Base-by-base conservation (phyloP, 2,888 invertebrate genomes). In the Halocaridina rubra region DNA sequence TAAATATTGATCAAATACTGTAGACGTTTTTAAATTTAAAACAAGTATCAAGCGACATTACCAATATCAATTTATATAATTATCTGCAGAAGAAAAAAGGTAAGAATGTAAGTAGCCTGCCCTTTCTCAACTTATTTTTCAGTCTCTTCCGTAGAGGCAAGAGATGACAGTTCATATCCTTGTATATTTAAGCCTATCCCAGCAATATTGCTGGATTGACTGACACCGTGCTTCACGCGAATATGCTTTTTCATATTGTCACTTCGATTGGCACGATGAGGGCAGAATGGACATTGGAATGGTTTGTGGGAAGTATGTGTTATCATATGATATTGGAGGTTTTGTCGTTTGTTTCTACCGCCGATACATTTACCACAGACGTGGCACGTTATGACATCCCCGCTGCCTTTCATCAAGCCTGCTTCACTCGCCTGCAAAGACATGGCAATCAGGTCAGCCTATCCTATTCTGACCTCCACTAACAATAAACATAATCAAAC, bases 251-350 rank as follows among this genome's bases (percentile, higher is more conserved):
- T 86, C 78, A 86, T 69, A 59, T 86, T 86, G 80, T 80, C 82
- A 39, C 77, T 86, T 61, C 86, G 82, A 69, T 86, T 86, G 24
- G 84, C 80, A 30, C 86, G 84, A 64, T 86, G 86, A n/a, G 77
- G 80, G 64, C 86, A 86, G 72, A 78, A 80, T n/a, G 84, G 86
- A 32, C 86, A 86, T 57, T 80, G 80, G 74, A 80, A 86, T 32
- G 86, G 86, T 61, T 86, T 86, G 77, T 86, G 84, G 27, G 76
- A 72, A 13, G 86, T 86, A 81, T 86, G 86, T 27, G 82, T 80
- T 76, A 86, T 86, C 77, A 86, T 74, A 74, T 86, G 86, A 80
- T 86, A 86, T 69, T 86, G 82, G 76, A 86, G 81, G 74, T 86
- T 86, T 67, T 86, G 86, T 32, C 82, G 84, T 76, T 86, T 86